Evolutionary conservation across 2,797 vertebrate genomes (phyloP), one percentile per base, ranked within the genome.

Genomic region (Pyrrhura leucotis): DNA sequence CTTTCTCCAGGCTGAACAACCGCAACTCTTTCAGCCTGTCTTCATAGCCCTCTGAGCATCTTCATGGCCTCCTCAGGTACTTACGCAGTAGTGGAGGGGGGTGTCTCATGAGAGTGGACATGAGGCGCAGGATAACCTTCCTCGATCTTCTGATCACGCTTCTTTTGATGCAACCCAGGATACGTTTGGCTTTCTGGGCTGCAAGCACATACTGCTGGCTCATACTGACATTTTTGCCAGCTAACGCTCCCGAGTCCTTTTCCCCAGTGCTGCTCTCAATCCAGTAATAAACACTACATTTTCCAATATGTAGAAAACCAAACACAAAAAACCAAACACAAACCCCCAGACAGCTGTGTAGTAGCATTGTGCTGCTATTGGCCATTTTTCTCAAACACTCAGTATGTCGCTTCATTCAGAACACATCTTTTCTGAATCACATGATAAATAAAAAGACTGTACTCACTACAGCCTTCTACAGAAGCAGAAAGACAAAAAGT

Each of bases 221-320:
- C 22, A 58, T 35, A 23, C n/a, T 35, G 54, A 35, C 54, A 35
- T 10, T 35, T 58, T 35, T 35, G n/a, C n/a, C n/a, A 25, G 5
- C n/a, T 33, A 58, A 35, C 10, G 4, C 54, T 35, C 54, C 54
- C 9, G 7, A 58, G n/a, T 23, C 54, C 9, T 58, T 25, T 7
- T 58, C n/a, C 54, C 15, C 54, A 35, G 21, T 58, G 54, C 54
- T 58, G 31, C 21, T 16, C 9, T 35, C 14, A 58, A 35, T 35
- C 54, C n/a, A 35, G n/a, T 28, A 7, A 56, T 17, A 12, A 15
- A 9, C 6, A 44, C 14, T 15, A 28, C 7, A 0, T 1, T 35
- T 88, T 62, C 21, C 51, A 28, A 77, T 31, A 31, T 1, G 3
- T 8, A 50, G 42, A 50, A 72, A 85, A 35, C 3, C 4, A 80